A percentile compares a stretch with the other conserved stretches of the same genome.
Evolutionary conservation across 2,113 vertebrate genomes (phyloP).

Genomic region (Cavia porcellus): DNA sequence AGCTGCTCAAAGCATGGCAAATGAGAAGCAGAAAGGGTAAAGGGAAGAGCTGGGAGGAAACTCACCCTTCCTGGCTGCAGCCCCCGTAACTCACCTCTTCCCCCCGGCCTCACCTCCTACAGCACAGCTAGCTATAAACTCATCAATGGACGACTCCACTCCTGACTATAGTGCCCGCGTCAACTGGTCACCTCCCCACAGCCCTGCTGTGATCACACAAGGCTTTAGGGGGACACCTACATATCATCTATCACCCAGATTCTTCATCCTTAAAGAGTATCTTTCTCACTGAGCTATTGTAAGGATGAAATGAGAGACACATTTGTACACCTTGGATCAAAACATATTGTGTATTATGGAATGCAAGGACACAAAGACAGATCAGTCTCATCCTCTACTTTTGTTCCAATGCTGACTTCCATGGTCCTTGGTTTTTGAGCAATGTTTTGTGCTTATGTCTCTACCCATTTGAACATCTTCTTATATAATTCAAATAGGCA

Average conservation of each 20-base stretch:
- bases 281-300: not conserved
- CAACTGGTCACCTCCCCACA: not conserved
- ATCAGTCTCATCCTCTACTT: not conserved
- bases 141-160: not conserved
- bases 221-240: not conserved
- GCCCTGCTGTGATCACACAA: not conserved
- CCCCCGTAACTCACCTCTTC: not conserved
- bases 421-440: not conserved
- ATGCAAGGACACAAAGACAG: not conserved
- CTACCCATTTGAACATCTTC: not conserved
- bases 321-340: not conserved
- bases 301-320: conserved; percentile 26
- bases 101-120: not conserved
- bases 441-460: not conserved
- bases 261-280: not conserved
- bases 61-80: not conserved
- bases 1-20: not conserved
- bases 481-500: conserved; percentile 13
- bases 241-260: not conserved
- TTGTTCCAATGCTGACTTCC: not conserved
- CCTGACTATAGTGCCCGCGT: not conserved
- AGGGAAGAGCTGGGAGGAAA: not conserved
- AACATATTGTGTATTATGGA: not conserved
- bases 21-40: not conserved
- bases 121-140: not conserved